Conservation (phyloP, 2,113 vertebrate genomes). For the Macaca fascicularis region T2T-MFA8v1.1 NC_088376.1:163264501-163265000, state of each 20-base stretch:
- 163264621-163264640: background rate
- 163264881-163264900: background rate
- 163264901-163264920: background rate
- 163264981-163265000: background rate
- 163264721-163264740: background rate
- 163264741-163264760: background rate
- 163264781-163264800: background rate
- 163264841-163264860: background rate
- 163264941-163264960: slow-evolving; percentile 5
- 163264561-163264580: background rate
- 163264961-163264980: background rate
- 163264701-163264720: background rate
- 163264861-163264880: background rate
- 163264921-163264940: slow-evolving; percentile 2
- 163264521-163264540: background rate
- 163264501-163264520: background rate
- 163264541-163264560: background rate
- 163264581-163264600: background rate
- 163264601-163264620: background rate
- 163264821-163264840: background rate
- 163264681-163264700: slow-evolving; percentile 3
- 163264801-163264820: background rate
- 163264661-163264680: background rate
- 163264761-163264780: background rate
- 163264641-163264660: background rate